phyloP scores from a whole-genome alignment of 2,113 vertebrate species.

The Seriola dumerili region DNA sequence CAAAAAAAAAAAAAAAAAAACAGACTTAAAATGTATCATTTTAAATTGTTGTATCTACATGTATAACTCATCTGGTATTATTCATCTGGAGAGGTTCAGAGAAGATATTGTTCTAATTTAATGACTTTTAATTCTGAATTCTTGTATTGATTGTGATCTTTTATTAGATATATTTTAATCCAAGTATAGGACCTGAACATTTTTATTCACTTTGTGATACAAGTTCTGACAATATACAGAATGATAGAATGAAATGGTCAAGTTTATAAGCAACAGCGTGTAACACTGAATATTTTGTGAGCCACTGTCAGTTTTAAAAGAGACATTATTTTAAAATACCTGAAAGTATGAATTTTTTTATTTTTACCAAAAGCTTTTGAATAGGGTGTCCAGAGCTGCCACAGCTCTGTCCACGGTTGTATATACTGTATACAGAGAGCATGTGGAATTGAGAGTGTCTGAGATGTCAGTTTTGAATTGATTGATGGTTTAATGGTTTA shows the following conservation, averaged over 20 bases:
- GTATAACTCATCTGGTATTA: slow-evolving; percentile 1
- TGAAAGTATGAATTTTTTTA: slow-evolving; percentile 9
- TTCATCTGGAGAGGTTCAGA: slow-evolving; percentile 19
- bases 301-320: slow-evolving; percentile 35
- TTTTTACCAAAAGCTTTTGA: slow-evolving; percentile 23
- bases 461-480: slow-evolving; percentile 43
- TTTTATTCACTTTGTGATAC: slow-evolving; percentile 40
- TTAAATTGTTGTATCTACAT: slow-evolving; percentile 34
- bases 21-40: slow-evolving; percentile 22
- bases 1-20: neutral
- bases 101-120: slow-evolving; percentile 50
- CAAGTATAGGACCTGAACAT: slow-evolving; percentile 1
- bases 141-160: slow-evolving; percentile 55
- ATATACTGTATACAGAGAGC: slow-evolving; percentile 45
- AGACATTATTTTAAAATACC: slow-evolving; percentile 43
- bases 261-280: slow-evolving; percentile 29
- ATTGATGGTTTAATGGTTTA: neutral
- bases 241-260: slow-evolving; percentile 34
- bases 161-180: slow-evolving; percentile 46
- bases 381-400: neutral
- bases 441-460: slow-evolving; percentile 32
- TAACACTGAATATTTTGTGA: slow-evolving; percentile 21
- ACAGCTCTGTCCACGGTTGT: slow-evolving; percentile 49
- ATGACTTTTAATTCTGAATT: slow-evolving; percentile 35
- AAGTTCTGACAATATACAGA: slow-evolving; percentile 25